phyloP scores from a whole-genome alignment of 2,113 vertebrate genomes.

The Melanerpes formicivorus region DNA sequence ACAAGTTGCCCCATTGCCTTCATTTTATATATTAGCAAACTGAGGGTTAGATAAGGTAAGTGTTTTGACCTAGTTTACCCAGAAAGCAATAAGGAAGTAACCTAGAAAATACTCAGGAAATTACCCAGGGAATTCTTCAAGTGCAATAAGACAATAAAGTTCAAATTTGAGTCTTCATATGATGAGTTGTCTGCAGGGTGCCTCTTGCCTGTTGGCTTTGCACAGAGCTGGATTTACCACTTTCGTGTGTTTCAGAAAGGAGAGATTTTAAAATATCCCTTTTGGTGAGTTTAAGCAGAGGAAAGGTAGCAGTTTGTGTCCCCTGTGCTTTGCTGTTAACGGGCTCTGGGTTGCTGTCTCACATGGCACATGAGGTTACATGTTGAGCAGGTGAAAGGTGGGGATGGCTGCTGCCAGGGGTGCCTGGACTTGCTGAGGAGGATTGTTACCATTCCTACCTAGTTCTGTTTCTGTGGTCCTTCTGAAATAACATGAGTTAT shows the following conservation, averaged over 20 bases:
- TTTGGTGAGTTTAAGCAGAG: background rate
- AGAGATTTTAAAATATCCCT: background rate
- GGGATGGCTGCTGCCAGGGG: background rate
- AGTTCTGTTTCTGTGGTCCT: background rate
- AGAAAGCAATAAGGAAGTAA: constrained; percentile 46
- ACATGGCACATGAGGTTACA: background rate
- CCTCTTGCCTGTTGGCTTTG: background rate
- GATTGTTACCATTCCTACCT: constrained; percentile 36
- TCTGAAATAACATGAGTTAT: background rate
- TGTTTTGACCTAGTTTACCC: constrained; percentile 8
- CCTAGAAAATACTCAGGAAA: constrained; percentile 32
- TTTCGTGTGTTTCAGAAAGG: background rate
- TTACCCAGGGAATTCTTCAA: constrained; percentile 14
- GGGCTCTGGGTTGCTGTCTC: background rate
- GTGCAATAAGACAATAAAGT: background rate
- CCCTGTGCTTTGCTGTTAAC: background rate
- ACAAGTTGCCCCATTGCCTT: background rate
- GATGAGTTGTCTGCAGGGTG: background rate
- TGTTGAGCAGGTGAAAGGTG: background rate
- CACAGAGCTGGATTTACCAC: background rate
- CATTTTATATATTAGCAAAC: background rate
- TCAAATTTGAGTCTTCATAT: background rate
- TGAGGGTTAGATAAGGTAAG: background rate
- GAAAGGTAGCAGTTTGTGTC: background rate
- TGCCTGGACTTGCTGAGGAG: constrained; percentile 44